Base-by-base conservation (phyloP, 2,797 vertebrate genomes). In the Chelmon rostratus region DNA sequence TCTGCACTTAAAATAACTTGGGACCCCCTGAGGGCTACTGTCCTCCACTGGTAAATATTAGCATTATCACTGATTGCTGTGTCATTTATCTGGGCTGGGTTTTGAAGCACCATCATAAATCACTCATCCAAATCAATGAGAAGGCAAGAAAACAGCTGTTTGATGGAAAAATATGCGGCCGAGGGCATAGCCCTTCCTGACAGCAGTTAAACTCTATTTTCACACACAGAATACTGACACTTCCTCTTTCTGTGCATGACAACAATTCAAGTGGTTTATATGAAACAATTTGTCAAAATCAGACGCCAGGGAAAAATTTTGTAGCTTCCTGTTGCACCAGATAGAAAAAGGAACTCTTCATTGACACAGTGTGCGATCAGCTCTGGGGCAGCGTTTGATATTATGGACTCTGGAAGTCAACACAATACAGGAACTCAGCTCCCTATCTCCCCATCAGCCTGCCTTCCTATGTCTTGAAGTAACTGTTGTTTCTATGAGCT, bases 271-370 rank as follows among this genome's bases (percentile, higher is more conserved):
- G 21, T 72, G 54, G 65, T 76, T 63, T 42, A 52, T 10, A 11
- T 66, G 15, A 72, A 54, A 28, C 1, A 0, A 46, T 40, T 42
- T 63, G 2, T 40, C 9, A 5, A 52, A 46, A 47, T 76, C 31
- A 35, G n/a, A 33, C 1, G n/a, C 15, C 28, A 4, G 13, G 11
- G 8, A 4, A 47, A 19, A n/a, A 31, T 31, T 4, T 31, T 64
- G 25, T 44, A 42, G 13, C 49, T 73, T 85, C 76, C 83, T 83
- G 72, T 59, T 73, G 67, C 28, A 44, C 18, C 12, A 38, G 35
- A 40, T 54, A 5, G 2, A 42, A 75, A 50, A 15, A 35, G 19
- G 49, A 82, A 73, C 16, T 7, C 58, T 68, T 68, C 18, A 12
- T 5, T 50, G 58, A 50, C 54, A 64, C 21, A 28, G 2, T 33